Evolutionary conservation across 2,888 invertebrate species (phyloP).

Genomic region (Halocaridina rubra): DNA sequence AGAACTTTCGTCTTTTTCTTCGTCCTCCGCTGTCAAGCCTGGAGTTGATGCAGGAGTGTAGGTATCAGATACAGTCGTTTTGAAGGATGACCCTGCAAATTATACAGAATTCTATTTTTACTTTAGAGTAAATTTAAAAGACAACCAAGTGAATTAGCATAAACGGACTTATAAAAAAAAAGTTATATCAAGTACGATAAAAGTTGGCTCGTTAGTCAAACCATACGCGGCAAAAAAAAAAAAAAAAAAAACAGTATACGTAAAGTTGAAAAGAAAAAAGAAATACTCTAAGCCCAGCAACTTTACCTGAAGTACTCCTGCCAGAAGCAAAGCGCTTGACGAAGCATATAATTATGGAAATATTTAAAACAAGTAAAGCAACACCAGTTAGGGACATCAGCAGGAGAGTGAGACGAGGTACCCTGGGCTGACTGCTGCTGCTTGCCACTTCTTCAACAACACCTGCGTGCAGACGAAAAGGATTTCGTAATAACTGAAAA

Average conservation of each 20-base stretch:
- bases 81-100: not conserved
- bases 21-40: not conserved
- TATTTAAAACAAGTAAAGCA: not conserved
- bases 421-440: not conserved
- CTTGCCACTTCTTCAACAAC: not conserved
- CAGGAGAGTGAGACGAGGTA: not conserved
- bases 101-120: no score
- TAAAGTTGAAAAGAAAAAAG: no score
- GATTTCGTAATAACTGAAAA: no score
- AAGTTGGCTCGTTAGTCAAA: no score
- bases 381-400: not conserved
- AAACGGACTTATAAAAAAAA: no score
- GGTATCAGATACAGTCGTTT: not conserved
- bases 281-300: no score
- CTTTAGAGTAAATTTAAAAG: no score
- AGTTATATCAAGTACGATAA: no score
- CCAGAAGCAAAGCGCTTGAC: not conserved
- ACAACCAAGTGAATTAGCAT: no score
- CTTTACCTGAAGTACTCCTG: not conserved
- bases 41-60: not conserved
- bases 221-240: no score
- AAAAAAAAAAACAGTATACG: no score
- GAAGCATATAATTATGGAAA: not conserved
- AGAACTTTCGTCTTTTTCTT: not conserved
- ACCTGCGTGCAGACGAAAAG: not conserved